phyloP scores from a whole-genome alignment of 2,113 vertebrate genomes.

The Scomber colias region DNA sequence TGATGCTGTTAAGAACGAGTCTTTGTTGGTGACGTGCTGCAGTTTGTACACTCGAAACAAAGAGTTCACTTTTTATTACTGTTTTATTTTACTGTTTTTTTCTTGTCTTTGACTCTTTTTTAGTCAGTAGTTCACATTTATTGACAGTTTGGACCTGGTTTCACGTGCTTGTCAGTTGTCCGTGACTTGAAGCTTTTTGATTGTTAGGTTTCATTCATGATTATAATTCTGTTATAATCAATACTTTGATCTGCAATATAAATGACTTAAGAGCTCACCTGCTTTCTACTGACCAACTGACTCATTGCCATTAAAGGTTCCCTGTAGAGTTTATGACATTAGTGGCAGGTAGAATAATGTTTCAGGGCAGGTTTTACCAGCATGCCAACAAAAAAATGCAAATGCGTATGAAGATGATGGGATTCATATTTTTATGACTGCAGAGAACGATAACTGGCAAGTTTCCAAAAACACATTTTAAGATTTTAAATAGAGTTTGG shows the following conservation, averaged over 20 bases:
- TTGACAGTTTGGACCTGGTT: background rate
- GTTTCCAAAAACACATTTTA: too few species aligned
- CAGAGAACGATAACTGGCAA: too few species aligned
- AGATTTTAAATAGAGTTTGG: too few species aligned
- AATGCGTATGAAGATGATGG: too few species aligned
- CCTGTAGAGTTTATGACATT: background rate
- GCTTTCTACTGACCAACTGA: background rate
- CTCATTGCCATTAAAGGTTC: background rate
- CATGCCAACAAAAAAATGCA: too few species aligned
- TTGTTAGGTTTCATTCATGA: background rate
- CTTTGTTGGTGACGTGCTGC: background rate
- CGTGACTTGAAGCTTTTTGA: background rate
- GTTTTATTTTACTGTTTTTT: background rate
- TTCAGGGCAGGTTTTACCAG: too few species aligned
- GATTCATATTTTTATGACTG: too few species aligned
- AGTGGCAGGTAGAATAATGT: background rate
- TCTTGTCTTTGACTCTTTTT: slow-evolving; percentile 4
- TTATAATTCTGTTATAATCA: background rate
- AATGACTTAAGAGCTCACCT: too few species aligned
- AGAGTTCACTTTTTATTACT: background rate
- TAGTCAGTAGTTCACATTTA: background rate
- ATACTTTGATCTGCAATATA: background rate
- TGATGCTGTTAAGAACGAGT: background rate
- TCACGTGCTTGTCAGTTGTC: background rate
- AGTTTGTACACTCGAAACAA: background rate